Conservation (phyloP, 2,888 invertebrate species). For the Gymnosoma rotundatum region DNA sequence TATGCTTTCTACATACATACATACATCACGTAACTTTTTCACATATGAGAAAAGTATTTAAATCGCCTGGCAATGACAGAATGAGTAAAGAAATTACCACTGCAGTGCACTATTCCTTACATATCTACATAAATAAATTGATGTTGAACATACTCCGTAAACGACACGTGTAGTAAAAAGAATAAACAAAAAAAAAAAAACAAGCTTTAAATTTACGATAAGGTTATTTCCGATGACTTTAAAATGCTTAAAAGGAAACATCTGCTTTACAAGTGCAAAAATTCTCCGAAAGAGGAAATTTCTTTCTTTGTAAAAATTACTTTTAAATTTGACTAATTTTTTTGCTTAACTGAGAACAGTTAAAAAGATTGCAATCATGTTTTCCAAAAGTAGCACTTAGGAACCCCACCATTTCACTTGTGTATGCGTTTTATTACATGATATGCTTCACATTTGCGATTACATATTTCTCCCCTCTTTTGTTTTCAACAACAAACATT, state of each 20-base stretch:
- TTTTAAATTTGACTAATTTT: too few species aligned
- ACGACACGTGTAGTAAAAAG: slow-evolving; percentile 56
- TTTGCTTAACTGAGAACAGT: too few species aligned
- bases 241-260: slow-evolving; percentile 35
- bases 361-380: too few species aligned
- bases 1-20: neutral
- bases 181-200: neutral
- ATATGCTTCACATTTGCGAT: too few species aligned
- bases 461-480: too few species aligned
- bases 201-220: slow-evolving; percentile 53
- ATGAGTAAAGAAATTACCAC: neutral
- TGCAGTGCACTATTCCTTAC: slow-evolving; percentile 8
- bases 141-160: slow-evolving; percentile 55
- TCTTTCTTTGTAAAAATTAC: slow-evolving; percentile 20
- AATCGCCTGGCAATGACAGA: slow-evolving; percentile 16
- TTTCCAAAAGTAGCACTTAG: too few species aligned
- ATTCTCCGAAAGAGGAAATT: slow-evolving; percentile 43
- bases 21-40: neutral
- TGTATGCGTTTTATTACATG: too few species aligned
- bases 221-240: slow-evolving; percentile 62
- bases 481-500: too few species aligned
- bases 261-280: slow-evolving; percentile 20
- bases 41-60: slow-evolving; percentile 27
- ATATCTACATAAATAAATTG: slow-evolving; percentile 37
- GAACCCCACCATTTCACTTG: too few species aligned